Evolutionary conservation across 1,140 invertebrate species (phyloP).

Genomic region (Eurytemora carolleeae): DNA sequence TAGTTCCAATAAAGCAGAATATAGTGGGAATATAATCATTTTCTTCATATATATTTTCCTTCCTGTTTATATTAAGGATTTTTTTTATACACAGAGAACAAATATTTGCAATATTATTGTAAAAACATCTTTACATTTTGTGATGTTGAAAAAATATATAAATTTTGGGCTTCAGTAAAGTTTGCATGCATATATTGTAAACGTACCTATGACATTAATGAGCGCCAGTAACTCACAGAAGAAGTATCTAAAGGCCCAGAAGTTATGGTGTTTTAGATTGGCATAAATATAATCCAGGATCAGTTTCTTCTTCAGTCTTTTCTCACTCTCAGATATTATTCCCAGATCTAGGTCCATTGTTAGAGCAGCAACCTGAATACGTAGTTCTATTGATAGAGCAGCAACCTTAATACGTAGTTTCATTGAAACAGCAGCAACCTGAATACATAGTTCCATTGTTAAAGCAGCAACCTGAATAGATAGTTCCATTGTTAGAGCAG

Average conservation of each 20-base stretch:
- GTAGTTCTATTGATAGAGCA: slow-evolving; percentile 72
- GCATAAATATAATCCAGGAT: slow-evolving; percentile 82
- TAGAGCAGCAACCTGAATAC: slow-evolving; percentile 34
- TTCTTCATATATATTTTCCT: too few relatives aligned
- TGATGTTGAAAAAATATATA: too few relatives aligned
- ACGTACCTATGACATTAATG: slow-evolving; percentile 58
- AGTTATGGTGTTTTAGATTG: slow-evolving; percentile 76
- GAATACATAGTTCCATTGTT: slow-evolving; percentile 55
- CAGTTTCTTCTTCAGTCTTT: slow-evolving; percentile 85
- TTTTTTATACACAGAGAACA: too few relatives aligned
- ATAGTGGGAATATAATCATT: too few relatives aligned
- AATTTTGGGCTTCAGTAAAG: too few relatives aligned
- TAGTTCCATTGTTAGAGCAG: too few relatives aligned
- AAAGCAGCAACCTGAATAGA: slow-evolving; percentile 35
- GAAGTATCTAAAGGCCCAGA: slow-evolving; percentile 87
- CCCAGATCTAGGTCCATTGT: slow-evolving; percentile 54
- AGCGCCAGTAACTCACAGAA: slow-evolving; percentile 72
- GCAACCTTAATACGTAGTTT: slow-evolving; percentile 29
- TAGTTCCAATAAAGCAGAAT: too few relatives aligned
- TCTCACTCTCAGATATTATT: slow-evolving; percentile 55
- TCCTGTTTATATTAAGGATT: too few relatives aligned
- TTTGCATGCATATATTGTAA: too few relatives aligned
- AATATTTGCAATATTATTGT: too few relatives aligned
- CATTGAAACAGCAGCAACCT: slow-evolving; percentile 56
- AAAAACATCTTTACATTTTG: too few relatives aligned